Percentiles rank a stretch among this genome's conserved stretches.
These are phyloP conservation scores for Lasaia peninsularis DNA, from an alignment of 1,140 invertebrate genomes.

Conservation along the genomic window DNA sequence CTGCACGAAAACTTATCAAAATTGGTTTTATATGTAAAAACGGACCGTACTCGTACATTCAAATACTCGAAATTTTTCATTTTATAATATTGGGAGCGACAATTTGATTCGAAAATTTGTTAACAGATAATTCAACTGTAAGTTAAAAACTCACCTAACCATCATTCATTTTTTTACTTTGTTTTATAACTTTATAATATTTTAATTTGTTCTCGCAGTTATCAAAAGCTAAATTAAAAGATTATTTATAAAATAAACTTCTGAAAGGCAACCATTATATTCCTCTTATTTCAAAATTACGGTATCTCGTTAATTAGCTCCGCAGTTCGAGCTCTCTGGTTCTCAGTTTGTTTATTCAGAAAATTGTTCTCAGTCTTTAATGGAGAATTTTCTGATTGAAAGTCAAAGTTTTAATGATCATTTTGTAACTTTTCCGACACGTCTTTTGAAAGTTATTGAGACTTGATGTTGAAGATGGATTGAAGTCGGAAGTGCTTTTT, in stretches of 20 bases:
- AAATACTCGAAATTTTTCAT: no score
- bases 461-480: conserved; percentile 10
- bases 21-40: no score
- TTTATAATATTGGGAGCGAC: no score
- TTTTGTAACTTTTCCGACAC: conserved; percentile 23
- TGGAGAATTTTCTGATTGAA: conserved; percentile 26
- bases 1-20: no score
- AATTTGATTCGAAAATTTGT: no score
- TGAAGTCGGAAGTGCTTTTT: not conserved
- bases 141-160: no score
- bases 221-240: no score
- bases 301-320: not conserved
- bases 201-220: no score
- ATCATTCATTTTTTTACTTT: no score
- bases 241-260: not conserved
- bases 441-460: conserved; percentile 6
- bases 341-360: conserved; percentile 20
- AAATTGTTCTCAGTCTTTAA: conserved; percentile 17
- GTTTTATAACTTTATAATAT: no score
- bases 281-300: not conserved
- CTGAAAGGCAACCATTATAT: not conserved
- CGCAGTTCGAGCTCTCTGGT: not conserved
- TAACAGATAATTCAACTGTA: no score
- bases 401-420: conserved; percentile 29
- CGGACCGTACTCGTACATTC: no score